phyloP scores from a whole-genome alignment of 2,797 vertebrate genomes.

The Myotis daubentonii region DNA sequence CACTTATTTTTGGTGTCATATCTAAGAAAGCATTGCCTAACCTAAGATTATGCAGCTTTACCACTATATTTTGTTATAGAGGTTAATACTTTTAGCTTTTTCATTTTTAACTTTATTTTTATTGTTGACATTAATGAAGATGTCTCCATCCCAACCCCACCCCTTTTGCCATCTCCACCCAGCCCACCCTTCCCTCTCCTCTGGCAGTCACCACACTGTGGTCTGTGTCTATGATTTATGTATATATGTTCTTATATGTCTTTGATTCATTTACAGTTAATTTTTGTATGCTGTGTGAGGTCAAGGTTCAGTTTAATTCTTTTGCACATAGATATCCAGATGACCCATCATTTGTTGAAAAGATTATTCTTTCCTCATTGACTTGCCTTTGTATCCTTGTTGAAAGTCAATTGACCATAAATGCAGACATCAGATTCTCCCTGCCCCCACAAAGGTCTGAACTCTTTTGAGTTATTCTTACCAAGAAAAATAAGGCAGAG shows the following conservation, averaged over 20 bases:
- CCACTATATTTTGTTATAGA: neutral
- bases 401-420: neutral
- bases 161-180: neutral
- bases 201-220: neutral
- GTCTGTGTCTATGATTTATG: neutral
- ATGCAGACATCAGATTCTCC: neutral
- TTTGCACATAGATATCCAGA: neutral
- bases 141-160: neutral
- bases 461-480: constrained; percentile 37
- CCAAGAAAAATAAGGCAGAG: neutral
- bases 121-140: neutral
- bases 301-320: neutral
- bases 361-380: neutral
- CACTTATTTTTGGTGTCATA: neutral
- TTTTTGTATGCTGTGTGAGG: constrained; percentile 5
- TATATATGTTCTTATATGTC: neutral
- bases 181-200: neutral
- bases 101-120: neutral
- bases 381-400: neutral
- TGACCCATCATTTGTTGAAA: constrained; percentile 21
- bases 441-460: neutral
- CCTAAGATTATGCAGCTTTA: neutral
- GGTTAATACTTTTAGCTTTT: neutral
- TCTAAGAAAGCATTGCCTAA: neutral
- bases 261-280: neutral